A percentile compares a stretch with the other conserved stretches of the same genome.
Evolutionary conservation across 1,140 invertebrate genomes (phyloP).

Genomic region (Varroa destructor): DNA sequence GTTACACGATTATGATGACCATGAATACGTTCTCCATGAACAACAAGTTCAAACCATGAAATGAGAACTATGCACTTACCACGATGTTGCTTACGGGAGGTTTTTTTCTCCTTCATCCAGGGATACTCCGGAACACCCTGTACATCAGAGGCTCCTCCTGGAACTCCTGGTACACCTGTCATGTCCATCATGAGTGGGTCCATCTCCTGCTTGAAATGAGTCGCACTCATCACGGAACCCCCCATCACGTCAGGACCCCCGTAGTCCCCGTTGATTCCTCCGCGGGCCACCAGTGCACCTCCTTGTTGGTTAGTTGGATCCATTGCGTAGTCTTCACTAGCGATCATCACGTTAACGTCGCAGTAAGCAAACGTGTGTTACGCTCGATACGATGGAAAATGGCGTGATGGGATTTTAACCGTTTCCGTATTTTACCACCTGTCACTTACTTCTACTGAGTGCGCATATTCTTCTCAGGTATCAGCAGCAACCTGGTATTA

Average conservation of each 20-base stretch:
- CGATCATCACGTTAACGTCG: not conserved
- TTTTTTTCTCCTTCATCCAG: conserved; percentile 97
- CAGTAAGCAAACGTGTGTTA: too few relatives aligned
- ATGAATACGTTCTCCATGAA: too few relatives aligned
- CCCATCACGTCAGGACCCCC: conserved; percentile 4
- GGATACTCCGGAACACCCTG: conserved; percentile 66
- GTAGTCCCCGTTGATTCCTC: conserved; percentile 1
- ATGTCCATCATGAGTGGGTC: conserved; percentile 26
- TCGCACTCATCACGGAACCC: conserved; percentile 8
- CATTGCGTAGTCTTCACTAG: conserved; percentile 21
- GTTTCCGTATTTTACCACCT: too few relatives aligned
- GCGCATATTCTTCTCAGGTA: too few relatives aligned
- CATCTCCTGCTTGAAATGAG: conserved; percentile 25
- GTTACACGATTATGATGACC: too few relatives aligned
- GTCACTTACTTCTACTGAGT: too few relatives aligned
- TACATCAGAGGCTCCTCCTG: conserved; percentile 7
- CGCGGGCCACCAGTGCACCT: not conserved
- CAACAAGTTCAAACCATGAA: too few relatives aligned
- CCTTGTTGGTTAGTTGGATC: conserved; percentile 22
- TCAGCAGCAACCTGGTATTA: too few relatives aligned
- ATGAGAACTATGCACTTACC: conserved; percentile 48
- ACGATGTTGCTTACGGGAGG: conserved; percentile 74
- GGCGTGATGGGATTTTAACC: too few relatives aligned
- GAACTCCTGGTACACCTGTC: not conserved
- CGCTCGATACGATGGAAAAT: too few relatives aligned